Evolutionary conservation across 92 coral and sea anemone species (phyloP).

Genomic region (Palythoa grandis): DNA sequence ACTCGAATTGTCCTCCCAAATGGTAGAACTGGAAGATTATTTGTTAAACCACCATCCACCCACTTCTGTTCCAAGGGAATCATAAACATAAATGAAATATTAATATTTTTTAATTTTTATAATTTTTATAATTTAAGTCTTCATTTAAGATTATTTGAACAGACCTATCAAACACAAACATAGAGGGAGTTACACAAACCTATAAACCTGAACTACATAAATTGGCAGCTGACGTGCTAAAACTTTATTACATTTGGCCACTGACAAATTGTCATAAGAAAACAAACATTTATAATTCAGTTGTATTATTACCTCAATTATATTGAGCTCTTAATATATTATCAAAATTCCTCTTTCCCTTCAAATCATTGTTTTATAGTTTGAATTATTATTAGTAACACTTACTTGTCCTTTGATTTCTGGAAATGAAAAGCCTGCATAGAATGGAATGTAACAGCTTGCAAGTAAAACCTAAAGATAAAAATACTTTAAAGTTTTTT

Average conservation of each 20-base stretch:
- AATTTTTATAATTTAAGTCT: background rate
- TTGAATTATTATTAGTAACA: background rate
- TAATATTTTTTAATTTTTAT: background rate
- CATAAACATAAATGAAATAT: slow-evolving; percentile 12
- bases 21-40: slow-evolving; percentile 82
- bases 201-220: no score
- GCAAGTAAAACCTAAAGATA: slow-evolving; percentile 81
- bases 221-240: no score
- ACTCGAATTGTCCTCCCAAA: slow-evolving; percentile 86
- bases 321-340: no score
- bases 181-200: no score
- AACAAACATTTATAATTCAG: no score
- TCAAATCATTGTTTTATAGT: background rate
- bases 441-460: slow-evolving; percentile 95
- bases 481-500: background rate
- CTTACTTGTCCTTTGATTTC: slow-evolving; percentile 87
- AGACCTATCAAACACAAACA: no score
- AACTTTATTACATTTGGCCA: no score
- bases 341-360: background rate
- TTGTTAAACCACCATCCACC: slow-evolving; percentile 95
- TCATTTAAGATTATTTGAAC: background rate
- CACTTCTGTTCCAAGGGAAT: slow-evolving; percentile 73
- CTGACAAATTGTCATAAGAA: no score
- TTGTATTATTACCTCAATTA: no score
- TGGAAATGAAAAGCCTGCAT: slow-evolving; percentile 88